phyloP scores from a whole-genome alignment of 2,797 vertebrate genomes.

The Lindbergichthys nudifrons region DNA sequence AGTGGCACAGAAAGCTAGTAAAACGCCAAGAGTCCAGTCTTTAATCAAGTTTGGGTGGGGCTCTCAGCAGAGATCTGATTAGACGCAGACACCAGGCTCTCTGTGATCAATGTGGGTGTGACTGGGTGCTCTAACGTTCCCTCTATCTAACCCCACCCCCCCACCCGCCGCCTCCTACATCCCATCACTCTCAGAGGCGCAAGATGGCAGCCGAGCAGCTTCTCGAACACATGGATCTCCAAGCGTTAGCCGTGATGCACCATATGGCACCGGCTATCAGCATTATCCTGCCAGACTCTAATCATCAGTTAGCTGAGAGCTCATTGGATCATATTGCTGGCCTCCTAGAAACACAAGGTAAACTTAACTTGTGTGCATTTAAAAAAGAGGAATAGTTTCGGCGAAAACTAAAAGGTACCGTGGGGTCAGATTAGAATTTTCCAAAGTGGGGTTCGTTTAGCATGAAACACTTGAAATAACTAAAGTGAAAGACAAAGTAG shows the following conservation, averaged over 20 bases:
- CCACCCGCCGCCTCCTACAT: constrained; percentile 22
- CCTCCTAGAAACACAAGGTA: neutral
- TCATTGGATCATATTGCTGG: constrained; percentile 36
- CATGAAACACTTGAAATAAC: too few relatives aligned
- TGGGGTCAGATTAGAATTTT: too few relatives aligned
- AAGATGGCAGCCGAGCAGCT: constrained; percentile 73
- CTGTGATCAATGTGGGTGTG: constrained; percentile 76
- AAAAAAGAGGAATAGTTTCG: too few relatives aligned
- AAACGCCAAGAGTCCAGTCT: constrained; percentile 77
- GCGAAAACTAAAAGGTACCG: too few relatives aligned
- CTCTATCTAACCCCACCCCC: constrained; percentile 5
- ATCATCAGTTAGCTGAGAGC: constrained; percentile 43
- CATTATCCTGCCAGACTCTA: constrained; percentile 48
- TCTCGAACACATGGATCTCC: constrained; percentile 70
- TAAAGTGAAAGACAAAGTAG: too few relatives aligned
- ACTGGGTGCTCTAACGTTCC: constrained; percentile 36
- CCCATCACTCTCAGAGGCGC: constrained; percentile 50
- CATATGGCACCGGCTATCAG: constrained; percentile 74
- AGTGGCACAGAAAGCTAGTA: constrained; percentile 80
- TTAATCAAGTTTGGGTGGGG: constrained; percentile 82
- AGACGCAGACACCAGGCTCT: constrained; percentile 73
- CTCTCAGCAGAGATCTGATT: constrained; percentile 81
- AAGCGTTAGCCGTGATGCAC: constrained; percentile 54
- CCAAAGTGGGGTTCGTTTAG: too few relatives aligned
- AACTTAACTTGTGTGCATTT: too few relatives aligned